phyloP scores from a whole-genome alignment of 2,113 vertebrate genomes.

The Brachionichthys hirsutus region DNA sequence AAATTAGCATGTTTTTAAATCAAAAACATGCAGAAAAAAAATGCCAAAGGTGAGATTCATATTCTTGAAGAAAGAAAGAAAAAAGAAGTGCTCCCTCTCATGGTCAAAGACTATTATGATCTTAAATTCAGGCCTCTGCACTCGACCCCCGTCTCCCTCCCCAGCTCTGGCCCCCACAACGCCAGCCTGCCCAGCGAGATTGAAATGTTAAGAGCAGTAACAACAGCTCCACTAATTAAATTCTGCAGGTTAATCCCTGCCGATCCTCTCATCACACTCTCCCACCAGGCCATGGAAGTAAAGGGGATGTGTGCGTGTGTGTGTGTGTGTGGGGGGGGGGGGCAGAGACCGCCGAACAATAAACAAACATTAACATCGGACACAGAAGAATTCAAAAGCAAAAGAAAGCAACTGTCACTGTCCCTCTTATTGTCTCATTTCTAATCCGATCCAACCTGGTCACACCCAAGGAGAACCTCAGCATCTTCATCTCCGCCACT shows the following conservation, averaged over 20 bases:
- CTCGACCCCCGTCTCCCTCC: slow-evolving; percentile 24
- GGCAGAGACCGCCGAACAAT: slow-evolving; percentile 35
- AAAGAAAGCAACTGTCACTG: slow-evolving; percentile 21
- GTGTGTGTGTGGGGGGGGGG: too few species aligned
- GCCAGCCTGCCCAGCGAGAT: slow-evolving; percentile 76
- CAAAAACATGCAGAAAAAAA: not conserved
- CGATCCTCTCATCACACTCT: slow-evolving; percentile 77
- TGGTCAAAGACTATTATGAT: slow-evolving; percentile 11
- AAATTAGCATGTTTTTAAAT: not conserved
- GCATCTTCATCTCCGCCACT: too few species aligned
- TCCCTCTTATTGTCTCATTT: too few species aligned
- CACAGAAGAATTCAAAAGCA: slow-evolving; percentile 13
- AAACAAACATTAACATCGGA: slow-evolving; percentile 61
- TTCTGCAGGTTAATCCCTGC: slow-evolving; percentile 93
- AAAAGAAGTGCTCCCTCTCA: slow-evolving; percentile 6
- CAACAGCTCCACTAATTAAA: slow-evolving; percentile 95
- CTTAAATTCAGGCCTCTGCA: not conserved
- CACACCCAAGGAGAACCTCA: too few species aligned
- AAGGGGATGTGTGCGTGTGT: too few species aligned
- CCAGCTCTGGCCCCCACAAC: slow-evolving; percentile 57
- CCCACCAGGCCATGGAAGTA: slow-evolving; percentile 59
- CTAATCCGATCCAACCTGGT: too few species aligned
- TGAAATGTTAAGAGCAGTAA: slow-evolving; percentile 87
- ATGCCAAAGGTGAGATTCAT: not conserved
- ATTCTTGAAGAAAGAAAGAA: not conserved